These are phyloP conservation scores for Panzeria rudis DNA, from an alignment of 2,888 invertebrate genomes.

Conservation along the genomic window DNA sequence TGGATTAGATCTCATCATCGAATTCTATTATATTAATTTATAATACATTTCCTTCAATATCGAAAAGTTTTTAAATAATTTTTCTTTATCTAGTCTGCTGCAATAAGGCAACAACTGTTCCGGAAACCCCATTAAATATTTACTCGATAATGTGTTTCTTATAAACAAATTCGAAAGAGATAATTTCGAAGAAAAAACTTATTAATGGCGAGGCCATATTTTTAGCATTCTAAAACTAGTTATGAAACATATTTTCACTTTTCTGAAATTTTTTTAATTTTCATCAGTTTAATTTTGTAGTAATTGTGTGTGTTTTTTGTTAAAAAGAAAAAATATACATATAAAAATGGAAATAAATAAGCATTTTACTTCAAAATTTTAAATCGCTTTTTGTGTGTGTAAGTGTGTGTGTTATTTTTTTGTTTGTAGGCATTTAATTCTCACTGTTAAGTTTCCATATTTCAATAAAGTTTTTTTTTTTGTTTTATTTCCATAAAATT, in stretches of 20 bases:
- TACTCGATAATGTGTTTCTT: too few relatives aligned
- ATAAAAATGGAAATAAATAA: conserved; percentile 55
- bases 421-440: conserved; percentile 72
- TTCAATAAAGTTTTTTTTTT: conserved; percentile 58
- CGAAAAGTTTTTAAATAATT: too few relatives aligned
- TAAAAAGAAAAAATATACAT: conserved; percentile 9
- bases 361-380: conserved; percentile 50
- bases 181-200: too few relatives aligned
- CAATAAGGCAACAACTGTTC: too few relatives aligned
- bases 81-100: too few relatives aligned
- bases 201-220: not conserved
- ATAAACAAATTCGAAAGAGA: too few relatives aligned
- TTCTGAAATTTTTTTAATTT: not conserved
- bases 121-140: too few relatives aligned
- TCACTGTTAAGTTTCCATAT: conserved; percentile 73
- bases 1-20: too few relatives aligned
- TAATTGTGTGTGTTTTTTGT: conserved; percentile 28
- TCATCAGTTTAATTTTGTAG: conserved; percentile 40
- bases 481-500: conserved; percentile 60
- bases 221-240: not conserved
- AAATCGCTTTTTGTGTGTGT: conserved; percentile 38
- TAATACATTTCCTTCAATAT: not conserved
- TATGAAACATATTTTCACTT: not conserved
- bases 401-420: conserved; percentile 31
- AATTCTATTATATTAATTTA: not conserved